These are phyloP conservation scores for Amazonetta brasiliensis DNA, from an alignment of 2,797 vertebrate species.

Conservation along the genomic window DNA sequence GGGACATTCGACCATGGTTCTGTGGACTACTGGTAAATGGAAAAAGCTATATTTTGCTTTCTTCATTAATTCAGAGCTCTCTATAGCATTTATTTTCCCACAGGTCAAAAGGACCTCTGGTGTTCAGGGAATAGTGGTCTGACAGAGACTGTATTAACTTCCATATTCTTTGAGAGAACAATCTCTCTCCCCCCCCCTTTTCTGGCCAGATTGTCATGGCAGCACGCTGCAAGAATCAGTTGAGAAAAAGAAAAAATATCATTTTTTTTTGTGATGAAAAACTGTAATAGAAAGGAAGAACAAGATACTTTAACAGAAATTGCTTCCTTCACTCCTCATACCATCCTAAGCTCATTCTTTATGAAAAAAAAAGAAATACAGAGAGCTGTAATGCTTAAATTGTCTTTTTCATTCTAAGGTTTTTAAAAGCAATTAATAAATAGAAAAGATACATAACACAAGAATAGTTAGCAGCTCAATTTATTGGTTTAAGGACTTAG, in stretches of 20 bases:
- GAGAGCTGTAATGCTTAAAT: neutral
- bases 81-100: slow-evolving; percentile 31
- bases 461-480: slow-evolving; percentile 58
- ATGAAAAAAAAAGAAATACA: neutral
- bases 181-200: neutral
- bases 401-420: neutral
- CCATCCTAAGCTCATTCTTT: neutral
- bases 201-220: slow-evolving; percentile 25
- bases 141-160: slow-evolving; percentile 38
- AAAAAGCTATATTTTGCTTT: slow-evolving; percentile 27
- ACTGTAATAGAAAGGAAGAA: slow-evolving; percentile 27
- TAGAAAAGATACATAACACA: neutral
- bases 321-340: slow-evolving; percentile 2
- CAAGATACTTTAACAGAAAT: slow-evolving; percentile 17
- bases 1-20: neutral
- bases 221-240: neutral
- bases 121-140: slow-evolving; percentile 19
- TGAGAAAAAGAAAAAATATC: neutral
- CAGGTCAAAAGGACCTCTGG: slow-evolving; percentile 40
- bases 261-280: neutral
- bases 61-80: slow-evolving; percentile 41
- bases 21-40: neutral
- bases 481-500: slow-evolving; percentile 42
- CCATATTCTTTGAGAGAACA: slow-evolving; percentile 18
- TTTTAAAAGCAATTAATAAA: slow-evolving; percentile 30